These are phyloP conservation scores for Cheilosia grossa DNA, from an alignment of 2,888 invertebrate genomes.

Conservation along the genomic window DNA sequence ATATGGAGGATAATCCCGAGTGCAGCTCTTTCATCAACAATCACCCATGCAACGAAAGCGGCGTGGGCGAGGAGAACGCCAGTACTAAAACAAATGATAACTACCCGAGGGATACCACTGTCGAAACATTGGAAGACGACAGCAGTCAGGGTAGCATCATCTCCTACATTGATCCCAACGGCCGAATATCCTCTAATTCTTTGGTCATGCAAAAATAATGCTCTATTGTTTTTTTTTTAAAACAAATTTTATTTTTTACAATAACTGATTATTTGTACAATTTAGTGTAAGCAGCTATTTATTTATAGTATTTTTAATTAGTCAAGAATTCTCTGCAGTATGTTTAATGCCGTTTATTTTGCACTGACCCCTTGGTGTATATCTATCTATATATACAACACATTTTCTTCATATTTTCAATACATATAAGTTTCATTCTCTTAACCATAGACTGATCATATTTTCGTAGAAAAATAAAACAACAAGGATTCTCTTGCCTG, in stretches of 20 bases:
- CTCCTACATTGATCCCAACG: slow-evolving; percentile 82
- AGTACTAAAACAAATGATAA: slow-evolving; percentile 32
- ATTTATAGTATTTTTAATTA: slow-evolving; percentile 42
- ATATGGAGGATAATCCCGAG: slow-evolving; percentile 49
- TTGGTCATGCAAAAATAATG: slow-evolving; percentile 59
- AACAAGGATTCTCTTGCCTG: slow-evolving; percentile 63
- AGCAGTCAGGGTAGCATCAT: slow-evolving; percentile 83
- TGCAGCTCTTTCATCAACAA: slow-evolving; percentile 43
- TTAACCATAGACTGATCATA: slow-evolving; percentile 68
- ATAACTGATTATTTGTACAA: slow-evolving; percentile 52
- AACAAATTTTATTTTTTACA: slow-evolving; percentile 34
- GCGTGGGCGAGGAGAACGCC: slow-evolving; percentile 41
- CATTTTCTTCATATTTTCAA: slow-evolving; percentile 30
- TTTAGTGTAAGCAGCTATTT: slow-evolving; percentile 70
- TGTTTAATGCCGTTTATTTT: slow-evolving; percentile 33
- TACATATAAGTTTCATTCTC: slow-evolving; percentile 42
- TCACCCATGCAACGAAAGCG: slow-evolving; percentile 14
- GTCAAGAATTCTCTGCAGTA: slow-evolving; percentile 22
- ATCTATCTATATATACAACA: slow-evolving; percentile 11
- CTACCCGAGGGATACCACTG: slow-evolving; percentile 26
- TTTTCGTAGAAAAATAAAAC: slow-evolving; percentile 57
- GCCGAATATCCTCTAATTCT: slow-evolving; percentile 50
- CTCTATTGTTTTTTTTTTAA: slow-evolving; percentile 52
- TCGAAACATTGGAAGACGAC: slow-evolving; percentile 81
- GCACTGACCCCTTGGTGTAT: slow-evolving; percentile 29